These are phyloP conservation scores for Psophia crepitans DNA, from an alignment of 2,113 vertebrate species.

Conservation along the genomic window DNA sequence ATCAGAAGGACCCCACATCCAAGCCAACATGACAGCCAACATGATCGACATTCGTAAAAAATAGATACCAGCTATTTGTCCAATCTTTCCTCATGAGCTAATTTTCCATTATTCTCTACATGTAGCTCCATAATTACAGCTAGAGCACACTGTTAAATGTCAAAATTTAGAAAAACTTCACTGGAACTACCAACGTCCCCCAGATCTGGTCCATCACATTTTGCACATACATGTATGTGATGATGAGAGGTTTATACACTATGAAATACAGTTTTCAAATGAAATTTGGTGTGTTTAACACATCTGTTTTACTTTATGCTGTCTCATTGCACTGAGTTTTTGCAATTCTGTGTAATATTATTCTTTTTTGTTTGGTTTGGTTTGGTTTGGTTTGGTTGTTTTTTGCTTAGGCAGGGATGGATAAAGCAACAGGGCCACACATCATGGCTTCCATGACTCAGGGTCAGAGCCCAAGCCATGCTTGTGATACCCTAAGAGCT, in stretches of 20 bases:
- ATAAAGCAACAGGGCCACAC: background rate
- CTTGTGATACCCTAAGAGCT: fast-evolving
- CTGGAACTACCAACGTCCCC: background rate
- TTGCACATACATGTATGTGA: background rate
- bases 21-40: background rate
- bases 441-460: background rate
- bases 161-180: background rate
- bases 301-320: background rate
- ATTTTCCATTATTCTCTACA: background rate
- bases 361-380: background rate
- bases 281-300: background rate
- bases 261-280: background rate
- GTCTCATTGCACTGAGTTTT: background rate
- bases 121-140: background rate
- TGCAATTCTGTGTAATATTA: background rate
- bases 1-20: background rate
- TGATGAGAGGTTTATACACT: background rate
- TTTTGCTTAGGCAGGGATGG: background rate
- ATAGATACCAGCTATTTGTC: background rate
- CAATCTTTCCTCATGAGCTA: background rate
- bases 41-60: background rate
- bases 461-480: background rate
- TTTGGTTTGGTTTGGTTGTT: too few relatives aligned
- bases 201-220: background rate
- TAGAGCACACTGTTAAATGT: background rate